Evolutionary conservation across 2,888 invertebrate genomes (phyloP), one percentile per base, ranked within the genome.

Genomic region (Pyrrhopygopsis socrates): DNA sequence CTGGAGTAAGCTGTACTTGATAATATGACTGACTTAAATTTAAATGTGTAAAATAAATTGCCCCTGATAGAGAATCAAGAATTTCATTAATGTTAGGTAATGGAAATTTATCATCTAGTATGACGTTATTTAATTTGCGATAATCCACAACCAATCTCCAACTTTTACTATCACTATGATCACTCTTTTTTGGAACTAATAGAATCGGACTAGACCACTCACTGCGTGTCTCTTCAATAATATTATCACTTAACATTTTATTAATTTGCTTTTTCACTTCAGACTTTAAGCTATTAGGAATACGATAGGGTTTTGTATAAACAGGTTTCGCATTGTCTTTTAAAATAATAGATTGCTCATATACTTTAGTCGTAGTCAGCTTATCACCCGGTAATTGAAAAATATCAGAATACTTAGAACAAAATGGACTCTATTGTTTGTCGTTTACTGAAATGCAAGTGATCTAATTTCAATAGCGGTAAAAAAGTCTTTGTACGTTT

Each of bases 211-310:
- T 45, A 45, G 45, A 45, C 45, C 45, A 45, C 15, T 45, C 45
- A 15, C 45, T 45, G 15, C 45, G 45, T 15, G 45, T 45, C 45
- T 45, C 45, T 45, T 45, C 45, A 18, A 45, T 45, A 11, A 45
- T 45, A 11, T 45, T 45, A 15, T 45, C 45, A 45, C 45, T 45
- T 18, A 45, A 45, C 83, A 81, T 81, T 29, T 87, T 24, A 8
- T 87, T 27, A 11, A 87, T 78, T 67, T 87, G 79, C 58, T 67
- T 78, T 41, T 84, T 38, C 15, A 87, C 27, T 79, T 87, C 83
- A 2, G 41, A 20, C 81, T 81, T 83, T 58, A 74, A 65, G 2
- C 73, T 45, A 65, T 45, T 6, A n/a, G 81, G 84, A 22, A 87
- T 45, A 54, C 83, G 77, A 24, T 81, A 84, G 2, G 86, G 80